A percentile compares a stretch with the other conserved stretches of the same genome.
phyloP scores from a whole-genome alignment of 1,140 invertebrate species.

The Anastatus disparis region DNA sequence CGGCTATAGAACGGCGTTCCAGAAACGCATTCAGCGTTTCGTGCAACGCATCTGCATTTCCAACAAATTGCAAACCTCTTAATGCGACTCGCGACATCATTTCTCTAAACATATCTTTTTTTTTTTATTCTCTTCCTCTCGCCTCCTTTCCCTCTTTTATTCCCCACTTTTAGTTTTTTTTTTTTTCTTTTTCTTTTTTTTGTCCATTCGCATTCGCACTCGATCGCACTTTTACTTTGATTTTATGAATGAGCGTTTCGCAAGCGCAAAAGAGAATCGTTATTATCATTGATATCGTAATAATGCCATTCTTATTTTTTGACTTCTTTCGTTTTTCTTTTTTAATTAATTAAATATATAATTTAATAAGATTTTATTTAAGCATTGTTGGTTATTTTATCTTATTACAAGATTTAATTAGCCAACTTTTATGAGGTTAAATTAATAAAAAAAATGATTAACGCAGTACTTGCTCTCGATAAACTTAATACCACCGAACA shows the following conservation, averaged over 20 bases:
- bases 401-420: not conserved
- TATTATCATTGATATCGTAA: slow-evolving; percentile 26
- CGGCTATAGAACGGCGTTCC: not conserved
- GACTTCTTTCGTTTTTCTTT: not conserved
- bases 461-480: too few species aligned
- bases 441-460: not conserved
- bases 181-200: not conserved
- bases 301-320: not conserved
- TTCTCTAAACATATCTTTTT: slow-evolving; percentile 29
- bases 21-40: slow-evolving; percentile 35
- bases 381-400: not conserved
- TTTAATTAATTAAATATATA: not conserved
- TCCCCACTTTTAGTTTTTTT: not conserved
- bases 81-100: slow-evolving; percentile 9
- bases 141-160: not conserved
- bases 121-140: slow-evolving; percentile 28
- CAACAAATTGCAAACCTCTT: slow-evolving; percentile 27
- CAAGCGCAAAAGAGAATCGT: not conserved
- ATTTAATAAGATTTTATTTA: not conserved
- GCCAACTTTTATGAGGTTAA: not conserved
- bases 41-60: slow-evolving; percentile 30
- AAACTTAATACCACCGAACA: too few species aligned
- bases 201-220: not conserved
- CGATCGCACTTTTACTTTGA: slow-evolving; percentile 19
- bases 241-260: slow-evolving; percentile 19